Conservation (phyloP, 2,888 invertebrate genomes). For the Eugnorisma glareosa region DNA sequence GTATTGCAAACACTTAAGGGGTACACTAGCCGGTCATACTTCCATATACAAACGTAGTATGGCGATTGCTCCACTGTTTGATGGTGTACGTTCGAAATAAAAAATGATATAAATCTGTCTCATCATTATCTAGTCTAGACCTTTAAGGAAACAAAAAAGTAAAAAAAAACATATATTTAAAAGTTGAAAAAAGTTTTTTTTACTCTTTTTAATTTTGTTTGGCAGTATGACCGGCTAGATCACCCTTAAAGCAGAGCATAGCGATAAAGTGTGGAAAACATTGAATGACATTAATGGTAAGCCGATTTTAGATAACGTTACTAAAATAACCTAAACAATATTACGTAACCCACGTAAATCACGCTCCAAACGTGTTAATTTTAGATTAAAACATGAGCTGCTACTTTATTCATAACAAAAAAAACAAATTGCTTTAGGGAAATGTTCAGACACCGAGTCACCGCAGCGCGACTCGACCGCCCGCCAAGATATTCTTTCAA, state of each 20-base stretch:
- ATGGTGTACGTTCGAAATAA: too few species aligned
- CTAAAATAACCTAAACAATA: constrained; percentile 34
- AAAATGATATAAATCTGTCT: too few species aligned
- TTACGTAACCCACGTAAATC: constrained; percentile 21
- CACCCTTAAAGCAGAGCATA: not conserved
- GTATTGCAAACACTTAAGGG: constrained; percentile 30
- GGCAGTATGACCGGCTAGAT: too few species aligned
- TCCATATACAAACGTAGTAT: too few species aligned
- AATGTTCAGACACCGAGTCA: constrained; percentile 39
- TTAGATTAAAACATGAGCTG: constrained; percentile 51
- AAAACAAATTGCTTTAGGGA: constrained; percentile 58
- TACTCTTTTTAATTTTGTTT: too few species aligned
- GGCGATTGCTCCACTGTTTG: too few species aligned
- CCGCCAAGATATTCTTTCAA: constrained; percentile 45
- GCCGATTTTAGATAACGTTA: constrained; percentile 17
- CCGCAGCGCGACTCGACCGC: constrained; percentile 17
- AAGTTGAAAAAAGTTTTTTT: too few species aligned
- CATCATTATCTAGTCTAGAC: too few species aligned
- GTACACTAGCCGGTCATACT: too few species aligned
- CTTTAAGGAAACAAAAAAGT: too few species aligned
- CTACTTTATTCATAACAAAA: constrained; percentile 60
- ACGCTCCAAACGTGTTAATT: constrained; percentile 53
- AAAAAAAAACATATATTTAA: too few species aligned
- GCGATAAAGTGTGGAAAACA: constrained; percentile 19
- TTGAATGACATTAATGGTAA: constrained; percentile 14